Base-by-base conservation (phyloP, 2,113 vertebrate species). In the Dicentrarchus labrax region DNA sequence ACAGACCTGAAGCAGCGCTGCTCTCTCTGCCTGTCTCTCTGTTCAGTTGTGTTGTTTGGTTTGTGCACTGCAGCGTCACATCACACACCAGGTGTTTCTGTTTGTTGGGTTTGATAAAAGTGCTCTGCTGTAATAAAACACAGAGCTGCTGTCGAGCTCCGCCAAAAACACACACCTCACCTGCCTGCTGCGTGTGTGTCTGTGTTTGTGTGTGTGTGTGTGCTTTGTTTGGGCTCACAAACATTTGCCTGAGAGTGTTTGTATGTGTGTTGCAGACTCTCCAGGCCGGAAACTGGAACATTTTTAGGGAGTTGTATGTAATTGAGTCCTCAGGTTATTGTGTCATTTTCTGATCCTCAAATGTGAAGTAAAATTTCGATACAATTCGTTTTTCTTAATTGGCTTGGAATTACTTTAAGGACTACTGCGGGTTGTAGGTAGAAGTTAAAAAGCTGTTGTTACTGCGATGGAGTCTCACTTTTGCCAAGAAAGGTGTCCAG, bases 81-180 rank as follows among this genome's bases (percentile, higher is more conserved):
- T 75, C 80, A 78, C 90, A 84, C 80, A 80, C 81, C 86, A 90
- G 83, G 82, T 86, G 89, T 84, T 86, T 83, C 80, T 90, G 84
- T 91, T 89, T 91, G 88, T 82, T 86, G 83, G 59, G 80, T 77
- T 76, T 85, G 86, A 88, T 90, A 83, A 91, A 89, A 86, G 72
- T 82, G 83, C 78, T 88, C 74, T 67, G 75, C 86, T 74, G 72
- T 83, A 80, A 82, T 85, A 79, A 89, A 87, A 73, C 85, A 70
- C 76, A 2, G 76, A 85, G 83, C 89, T 84, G 86, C 83, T 85
- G 86, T 84, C 78, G 83, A 75, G 78, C 64, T 85, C 62, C 21
- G 62, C 45, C 3, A 69, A 84, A 91, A 80, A 88, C 86, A 86
- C 82, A 80, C 86, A 84, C 80, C 71, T 75, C 62, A 80, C 82